Evolutionary conservation across 2,888 invertebrate species (phyloP), one percentile per base, ranked within the genome.

Genomic region (Pasiphila rectangulata): DNA sequence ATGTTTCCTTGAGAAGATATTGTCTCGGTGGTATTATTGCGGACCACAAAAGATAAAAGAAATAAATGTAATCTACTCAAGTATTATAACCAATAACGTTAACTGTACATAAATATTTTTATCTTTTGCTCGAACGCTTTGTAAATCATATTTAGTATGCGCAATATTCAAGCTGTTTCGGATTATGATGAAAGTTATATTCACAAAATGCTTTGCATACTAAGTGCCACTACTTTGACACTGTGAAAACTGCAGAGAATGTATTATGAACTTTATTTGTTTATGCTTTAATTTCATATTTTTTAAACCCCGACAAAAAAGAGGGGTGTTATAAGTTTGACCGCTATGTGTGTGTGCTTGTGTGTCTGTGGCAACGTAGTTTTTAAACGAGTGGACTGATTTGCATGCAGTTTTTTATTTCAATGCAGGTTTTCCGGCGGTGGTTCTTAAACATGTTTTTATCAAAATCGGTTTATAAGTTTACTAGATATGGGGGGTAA

Each of bases 1-100:
- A 44, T 59, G 55, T 57, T 58, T 45, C 51, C 42, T 41, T 46
- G 29, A 41, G 40, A 44, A 49, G 41, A 46, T 53, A 34, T 29
- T 50, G 47, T 46, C 55, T 52, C 42, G 39, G 44, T 42, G 39
- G 43, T 57, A 52, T 42, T 42, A 52, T 54, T 37, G 20, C 30
- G 37, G 37, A 39, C 54, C 30, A 55, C 38, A 36, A 45, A 34
- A 30, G 44, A 51, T 38, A 38, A 46, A 44, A 45, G 41, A 27
- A 36, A 42, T 35, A 45, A 30, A n/a, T n/a, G 24, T 51, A 46
- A 57, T 51, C 30, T 36, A 34, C 46, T 46, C 46, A 50, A 37
- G 45, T 39, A 43, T n/a, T n/a, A n/a, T 23, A 48, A 49, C 36
- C 27, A 27, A 10, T 27, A 16, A 35, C 43, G 13, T 37, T 46